Conservation (phyloP, 2,113 vertebrate species). For the Mugil cephalus region DNA sequence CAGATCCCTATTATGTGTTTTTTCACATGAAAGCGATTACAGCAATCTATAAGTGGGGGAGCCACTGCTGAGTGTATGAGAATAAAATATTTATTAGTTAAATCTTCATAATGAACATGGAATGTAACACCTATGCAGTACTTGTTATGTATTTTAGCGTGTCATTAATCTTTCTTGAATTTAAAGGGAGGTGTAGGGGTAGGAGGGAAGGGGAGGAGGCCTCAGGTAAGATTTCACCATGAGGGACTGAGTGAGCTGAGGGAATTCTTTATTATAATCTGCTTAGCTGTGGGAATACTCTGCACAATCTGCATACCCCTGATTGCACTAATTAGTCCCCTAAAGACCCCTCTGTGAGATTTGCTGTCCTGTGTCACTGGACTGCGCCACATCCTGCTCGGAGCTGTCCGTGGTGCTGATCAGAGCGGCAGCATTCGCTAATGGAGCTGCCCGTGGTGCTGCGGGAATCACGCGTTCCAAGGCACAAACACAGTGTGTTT, state of each 20-base stretch:
- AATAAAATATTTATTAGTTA: not conserved
- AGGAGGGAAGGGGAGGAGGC: not conserved
- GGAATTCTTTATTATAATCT: constrained; percentile 9
- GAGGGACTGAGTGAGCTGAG: constrained; percentile 23
- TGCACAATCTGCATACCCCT: constrained; percentile 13
- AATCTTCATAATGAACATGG: not conserved
- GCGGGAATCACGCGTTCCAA: not conserved
- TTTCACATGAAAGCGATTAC: constrained; percentile 12
- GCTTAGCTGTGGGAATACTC: constrained; percentile 3
- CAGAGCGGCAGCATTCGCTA: not conserved
- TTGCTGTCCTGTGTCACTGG: constrained; percentile 3
- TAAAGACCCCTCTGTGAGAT: constrained; percentile 24
- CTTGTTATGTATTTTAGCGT: not conserved
- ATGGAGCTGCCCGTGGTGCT: constrained; percentile 64
- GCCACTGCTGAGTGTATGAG: not conserved
- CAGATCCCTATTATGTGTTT: not conserved
- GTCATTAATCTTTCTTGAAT: constrained; percentile 25
- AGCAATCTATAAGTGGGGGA: not conserved
- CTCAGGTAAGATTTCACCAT: constrained; percentile 7
- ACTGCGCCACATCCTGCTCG: not conserved
- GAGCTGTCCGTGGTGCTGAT: constrained; percentile 62
- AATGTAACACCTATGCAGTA: not conserved
- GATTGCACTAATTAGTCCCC: constrained; percentile 41
- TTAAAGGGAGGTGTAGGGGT: constrained; percentile 19
- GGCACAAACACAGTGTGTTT: not conserved